These are phyloP conservation scores for Montipora capricornis DNA, from an alignment of 64 coral and sea anemone species.

Conservation along the genomic window DNA sequence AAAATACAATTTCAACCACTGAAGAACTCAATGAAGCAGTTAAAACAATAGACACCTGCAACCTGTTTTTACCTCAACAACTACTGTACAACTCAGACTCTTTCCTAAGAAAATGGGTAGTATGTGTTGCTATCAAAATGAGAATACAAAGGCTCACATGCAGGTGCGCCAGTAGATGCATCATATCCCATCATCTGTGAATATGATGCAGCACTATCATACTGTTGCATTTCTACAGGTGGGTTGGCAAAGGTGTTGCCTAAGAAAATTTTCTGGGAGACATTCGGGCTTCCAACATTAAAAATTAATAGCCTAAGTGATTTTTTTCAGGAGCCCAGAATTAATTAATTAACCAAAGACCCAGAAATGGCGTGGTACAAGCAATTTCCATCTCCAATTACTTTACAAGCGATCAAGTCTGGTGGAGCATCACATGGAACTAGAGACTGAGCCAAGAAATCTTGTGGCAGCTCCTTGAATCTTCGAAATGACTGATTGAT, in stretches of 20 bases:
- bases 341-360: too few species aligned
- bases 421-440: too few species aligned
- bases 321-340: too few species aligned
- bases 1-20: not conserved
- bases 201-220: slow-evolving; percentile 6
- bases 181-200: slow-evolving; percentile 40
- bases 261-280: too few species aligned
- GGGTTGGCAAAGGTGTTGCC: not conserved
- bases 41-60: slow-evolving; percentile 39
- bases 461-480: too few species aligned
- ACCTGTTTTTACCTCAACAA: slow-evolving; percentile 54
- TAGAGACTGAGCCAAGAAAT: too few species aligned
- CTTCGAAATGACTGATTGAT: too few species aligned
- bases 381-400: too few species aligned
- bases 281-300: too few species aligned
- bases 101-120: slow-evolving; percentile 30
- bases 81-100: slow-evolving; percentile 10
- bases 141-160: slow-evolving; percentile 38
- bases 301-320: too few species aligned
- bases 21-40: slow-evolving; percentile 22
- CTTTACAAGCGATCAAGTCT: too few species aligned
- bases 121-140: slow-evolving; percentile 58
- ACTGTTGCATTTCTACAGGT: not conserved
- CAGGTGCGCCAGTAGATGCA: slow-evolving; percentile 11
- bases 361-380: too few species aligned